Percentiles rank a stretch among this genome's conserved stretches.
Evolutionary conservation across 1,140 invertebrate genomes (phyloP).

Genomic region (Drosophila burlai): DNA sequence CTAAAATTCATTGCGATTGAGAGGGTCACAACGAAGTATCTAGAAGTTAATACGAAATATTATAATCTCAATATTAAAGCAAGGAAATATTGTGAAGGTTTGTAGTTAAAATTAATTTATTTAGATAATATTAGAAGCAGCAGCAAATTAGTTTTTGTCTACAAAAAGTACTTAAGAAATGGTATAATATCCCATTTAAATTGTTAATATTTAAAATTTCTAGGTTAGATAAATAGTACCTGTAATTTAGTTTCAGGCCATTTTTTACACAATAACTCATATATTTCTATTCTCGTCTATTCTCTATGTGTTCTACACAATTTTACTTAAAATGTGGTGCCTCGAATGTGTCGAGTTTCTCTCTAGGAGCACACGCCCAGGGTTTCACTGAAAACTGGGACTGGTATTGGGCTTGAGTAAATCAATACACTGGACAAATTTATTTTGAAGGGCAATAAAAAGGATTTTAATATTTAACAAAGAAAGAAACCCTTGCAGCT

Average conservation of each 20-base stretch:
- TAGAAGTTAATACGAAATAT: not conserved
- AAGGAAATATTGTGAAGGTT: not conserved
- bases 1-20: not conserved
- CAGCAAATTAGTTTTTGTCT: not conserved
- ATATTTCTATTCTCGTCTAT: constrained; percentile 3
- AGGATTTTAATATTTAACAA: no score
- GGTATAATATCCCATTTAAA: not conserved
- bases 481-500: no score
- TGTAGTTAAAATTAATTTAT: not conserved
- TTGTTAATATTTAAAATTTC: not conserved
- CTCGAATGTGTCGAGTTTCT: constrained; percentile 8
- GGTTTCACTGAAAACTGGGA: not conserved
- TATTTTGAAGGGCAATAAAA: no score
- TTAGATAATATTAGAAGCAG: not conserved
- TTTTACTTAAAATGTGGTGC: constrained; percentile 35
- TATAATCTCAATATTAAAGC: no score
- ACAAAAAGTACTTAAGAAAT: no score
- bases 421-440: not conserved
- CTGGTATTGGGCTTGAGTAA: not conserved
- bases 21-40: not conserved
- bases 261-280: not conserved
- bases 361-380: not conserved
- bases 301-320: constrained; percentile 17
- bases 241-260: not conserved
- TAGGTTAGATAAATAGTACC: not conserved